These are phyloP conservation scores for Lota lota DNA, from an alignment of 2,113 vertebrate species.

Conservation along the genomic window DNA sequence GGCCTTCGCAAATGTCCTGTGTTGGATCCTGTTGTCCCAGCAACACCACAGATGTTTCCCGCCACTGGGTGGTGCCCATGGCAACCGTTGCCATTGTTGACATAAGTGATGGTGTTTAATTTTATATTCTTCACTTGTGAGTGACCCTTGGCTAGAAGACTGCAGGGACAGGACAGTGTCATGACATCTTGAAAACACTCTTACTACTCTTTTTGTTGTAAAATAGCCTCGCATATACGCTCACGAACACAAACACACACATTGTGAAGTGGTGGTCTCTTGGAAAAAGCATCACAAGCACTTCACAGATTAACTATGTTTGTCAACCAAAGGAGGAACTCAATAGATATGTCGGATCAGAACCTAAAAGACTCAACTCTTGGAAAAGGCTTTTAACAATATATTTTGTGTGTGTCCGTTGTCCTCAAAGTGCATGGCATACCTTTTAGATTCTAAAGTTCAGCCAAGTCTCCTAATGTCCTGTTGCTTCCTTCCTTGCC, in stretches of 20 bases:
- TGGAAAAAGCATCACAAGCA: background rate
- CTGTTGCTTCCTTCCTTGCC: too few species aligned
- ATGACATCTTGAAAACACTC: slow-evolving; percentile 5
- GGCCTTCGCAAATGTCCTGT: slow-evolving; percentile 41
- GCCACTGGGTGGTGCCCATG: slow-evolving; percentile 35
- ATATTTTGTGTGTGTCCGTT: too few species aligned
- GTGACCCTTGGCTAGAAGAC: background rate
- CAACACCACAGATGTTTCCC: slow-evolving; percentile 61
- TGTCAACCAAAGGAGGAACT: background rate
- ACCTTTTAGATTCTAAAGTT: too few species aligned
- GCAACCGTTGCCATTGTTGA: slow-evolving; percentile 47
- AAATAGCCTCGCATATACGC: slow-evolving; percentile 7
- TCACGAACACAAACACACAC: slow-evolving; percentile 20
- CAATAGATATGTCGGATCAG: too few species aligned
- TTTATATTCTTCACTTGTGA: slow-evolving; percentile 25
- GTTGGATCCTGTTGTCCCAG: slow-evolving; percentile 51
- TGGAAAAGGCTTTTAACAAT: too few species aligned
- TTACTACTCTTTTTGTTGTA: too few species aligned
- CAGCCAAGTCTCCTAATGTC: too few species aligned
- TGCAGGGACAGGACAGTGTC: background rate
- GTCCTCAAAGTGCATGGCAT: too few species aligned
- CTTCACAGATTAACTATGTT: background rate
- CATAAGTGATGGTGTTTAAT: slow-evolving; percentile 16
- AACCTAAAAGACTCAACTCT: too few species aligned
- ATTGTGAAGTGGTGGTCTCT: background rate